phyloP scores from a whole-genome alignment of 2,888 invertebrate genomes.

The Morpho helenor region DNA sequence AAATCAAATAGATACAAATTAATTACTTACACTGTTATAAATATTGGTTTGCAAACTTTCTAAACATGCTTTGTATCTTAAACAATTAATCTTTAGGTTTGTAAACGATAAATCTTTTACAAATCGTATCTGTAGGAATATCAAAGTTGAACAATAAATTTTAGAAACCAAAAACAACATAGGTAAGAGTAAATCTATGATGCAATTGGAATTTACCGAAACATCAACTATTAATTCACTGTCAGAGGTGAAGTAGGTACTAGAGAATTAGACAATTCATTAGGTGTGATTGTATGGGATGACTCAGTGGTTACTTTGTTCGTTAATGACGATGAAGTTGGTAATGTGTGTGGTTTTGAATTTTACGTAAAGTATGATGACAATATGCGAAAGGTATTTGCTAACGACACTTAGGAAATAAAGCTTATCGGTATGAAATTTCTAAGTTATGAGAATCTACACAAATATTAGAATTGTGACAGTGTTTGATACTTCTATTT shows the following conservation, averaged over 20 bases:
- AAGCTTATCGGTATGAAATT: neutral
- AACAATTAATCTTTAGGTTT: no score
- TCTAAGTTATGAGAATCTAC: no score
- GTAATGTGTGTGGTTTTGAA: conserved; percentile 16
- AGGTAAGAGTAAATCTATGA: conserved; percentile 1
- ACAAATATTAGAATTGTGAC: no score
- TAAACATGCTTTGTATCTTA: no score
- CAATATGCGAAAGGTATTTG: conserved; percentile 10
- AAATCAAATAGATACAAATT: no score
- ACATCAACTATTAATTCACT: conserved; percentile 49
- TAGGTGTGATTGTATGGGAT: conserved; percentile 64
- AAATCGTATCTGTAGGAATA: no score
- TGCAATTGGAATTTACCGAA: conserved; percentile 14
- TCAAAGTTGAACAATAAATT: no score
- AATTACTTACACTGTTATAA: no score
- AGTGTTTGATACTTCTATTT: no score
- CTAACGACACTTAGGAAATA: conserved; percentile 5
- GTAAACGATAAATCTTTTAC: no score
- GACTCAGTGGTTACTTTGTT: conserved; percentile 53
- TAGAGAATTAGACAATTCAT: conserved; percentile 71
- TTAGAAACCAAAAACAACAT: no score
- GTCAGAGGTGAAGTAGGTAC: conserved; percentile 45
- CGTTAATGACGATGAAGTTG: conserved; percentile 29
- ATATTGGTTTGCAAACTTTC: no score
- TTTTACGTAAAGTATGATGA: conserved; percentile 6